Percentiles rank a stretch among this genome's conserved stretches.
Conservation (phyloP, 1,140 invertebrate genomes). For the Lordiphosa clarofinis region DNA sequence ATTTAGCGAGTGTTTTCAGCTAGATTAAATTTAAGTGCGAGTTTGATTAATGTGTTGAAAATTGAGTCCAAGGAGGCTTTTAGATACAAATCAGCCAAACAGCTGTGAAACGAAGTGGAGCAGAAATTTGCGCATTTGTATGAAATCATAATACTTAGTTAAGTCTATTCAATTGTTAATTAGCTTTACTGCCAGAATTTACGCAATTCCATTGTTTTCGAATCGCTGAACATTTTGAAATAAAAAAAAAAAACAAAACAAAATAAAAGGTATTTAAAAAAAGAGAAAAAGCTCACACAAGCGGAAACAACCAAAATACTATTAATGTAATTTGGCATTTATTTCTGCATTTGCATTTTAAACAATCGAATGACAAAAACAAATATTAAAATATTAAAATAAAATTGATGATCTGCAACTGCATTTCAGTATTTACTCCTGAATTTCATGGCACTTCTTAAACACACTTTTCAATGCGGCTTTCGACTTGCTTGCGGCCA, state of each 20-base stretch:
- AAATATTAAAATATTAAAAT: constrained; percentile 4
- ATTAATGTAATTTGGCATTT: constrained; percentile 26
- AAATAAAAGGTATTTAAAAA: background rate
- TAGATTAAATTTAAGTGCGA: constrained; percentile 66
- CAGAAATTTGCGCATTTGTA: background rate
- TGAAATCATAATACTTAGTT: constrained; percentile 19
- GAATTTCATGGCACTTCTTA: constrained; percentile 22
- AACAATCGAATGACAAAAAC: background rate
- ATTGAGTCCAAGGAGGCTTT: constrained; percentile 22
- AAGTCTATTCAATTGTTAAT: constrained; percentile 48
- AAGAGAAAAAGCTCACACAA: background rate
- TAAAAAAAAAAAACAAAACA: constrained; percentile 1
- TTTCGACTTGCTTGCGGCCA: constrained; percentile 9
- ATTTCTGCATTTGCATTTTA: constrained; percentile 14
- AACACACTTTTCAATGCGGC: constrained; percentile 63
- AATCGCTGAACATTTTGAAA: constrained; percentile 32
- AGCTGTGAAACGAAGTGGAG: constrained; percentile 9
- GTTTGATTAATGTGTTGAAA: constrained; percentile 65
- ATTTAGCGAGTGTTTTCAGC: constrained; percentile 50
- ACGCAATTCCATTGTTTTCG: constrained; percentile 25
- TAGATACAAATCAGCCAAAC: constrained; percentile 17
- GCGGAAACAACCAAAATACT: constrained; percentile 7
- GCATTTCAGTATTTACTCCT: background rate
- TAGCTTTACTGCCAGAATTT: constrained; percentile 41
- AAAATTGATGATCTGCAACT: constrained; percentile 14